Evolutionary conservation across 2,113 vertebrate species (phyloP).

Genomic region (Cyanistes caeruleus): DNA sequence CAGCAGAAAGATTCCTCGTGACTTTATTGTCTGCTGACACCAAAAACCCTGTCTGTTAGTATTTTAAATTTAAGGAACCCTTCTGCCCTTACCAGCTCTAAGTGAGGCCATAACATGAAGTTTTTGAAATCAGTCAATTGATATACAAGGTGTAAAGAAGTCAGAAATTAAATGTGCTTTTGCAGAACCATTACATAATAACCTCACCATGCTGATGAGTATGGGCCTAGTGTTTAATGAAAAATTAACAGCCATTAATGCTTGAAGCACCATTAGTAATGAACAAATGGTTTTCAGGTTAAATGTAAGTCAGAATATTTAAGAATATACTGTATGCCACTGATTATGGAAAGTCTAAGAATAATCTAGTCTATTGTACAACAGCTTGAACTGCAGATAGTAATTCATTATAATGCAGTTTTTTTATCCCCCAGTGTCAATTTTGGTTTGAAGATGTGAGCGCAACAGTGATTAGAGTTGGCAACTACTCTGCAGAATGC

Average conservation of each 20-base stretch:
- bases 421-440: slow-evolving; percentile 79
- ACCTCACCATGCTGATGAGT: not conserved
- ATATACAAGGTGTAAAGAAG: not conserved
- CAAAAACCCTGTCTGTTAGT: not conserved
- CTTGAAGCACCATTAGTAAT: not conserved
- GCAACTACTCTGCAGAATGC: slow-evolving; percentile 85
- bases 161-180: not conserved
- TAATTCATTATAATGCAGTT: not conserved
- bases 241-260: not conserved
- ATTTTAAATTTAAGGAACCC: not conserved
- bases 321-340: not conserved
- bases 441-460: slow-evolving; percentile 90
- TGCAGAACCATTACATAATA: not conserved
- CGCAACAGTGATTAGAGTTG: slow-evolving; percentile 85
- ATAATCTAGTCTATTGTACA: not conserved
- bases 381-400: not conserved
- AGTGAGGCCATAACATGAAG: not conserved
- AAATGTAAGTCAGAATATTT: not conserved
- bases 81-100: not conserved
- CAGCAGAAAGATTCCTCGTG: not conserved
- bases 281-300: not conserved
- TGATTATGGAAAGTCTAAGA: not conserved
- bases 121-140: not conserved
- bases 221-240: not conserved
- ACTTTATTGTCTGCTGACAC: not conserved